These are phyloP conservation scores for Zophobas atratus DNA, from an alignment of 1,140 invertebrate genomes.

Conservation along the genomic window DNA sequence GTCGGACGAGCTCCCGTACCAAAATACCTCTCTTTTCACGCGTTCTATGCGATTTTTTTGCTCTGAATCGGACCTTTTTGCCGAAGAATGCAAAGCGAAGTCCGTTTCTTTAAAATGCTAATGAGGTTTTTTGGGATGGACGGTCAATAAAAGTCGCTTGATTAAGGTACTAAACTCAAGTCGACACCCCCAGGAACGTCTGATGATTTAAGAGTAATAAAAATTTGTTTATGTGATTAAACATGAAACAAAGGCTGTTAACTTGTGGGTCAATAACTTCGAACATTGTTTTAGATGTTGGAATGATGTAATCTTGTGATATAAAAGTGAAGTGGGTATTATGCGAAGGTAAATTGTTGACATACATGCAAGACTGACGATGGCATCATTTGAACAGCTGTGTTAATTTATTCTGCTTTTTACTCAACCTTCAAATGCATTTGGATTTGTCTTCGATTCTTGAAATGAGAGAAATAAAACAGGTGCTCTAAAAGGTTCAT, in stretches of 20 bases:
- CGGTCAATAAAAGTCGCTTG: slow-evolving; percentile 1
- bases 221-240: slow-evolving; percentile 30
- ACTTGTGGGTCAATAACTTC: slow-evolving; percentile 19
- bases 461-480: too few species aligned
- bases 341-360: slow-evolving; percentile 23
- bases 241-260: slow-evolving; percentile 35
- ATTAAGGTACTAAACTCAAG: slow-evolving; percentile 17
- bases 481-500: too few species aligned
- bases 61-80: slow-evolving; percentile 6
- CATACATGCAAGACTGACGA: slow-evolving; percentile 8
- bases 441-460: background rate
- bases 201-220: slow-evolving; percentile 29
- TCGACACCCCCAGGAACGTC: slow-evolving; percentile 19
- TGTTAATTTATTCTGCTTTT: slow-evolving; percentile 15
- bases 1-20: background rate
- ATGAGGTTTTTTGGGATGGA: too few species aligned
- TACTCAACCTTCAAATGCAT: background rate
- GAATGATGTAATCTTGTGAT: slow-evolving; percentile 32
- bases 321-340: slow-evolving; percentile 24
- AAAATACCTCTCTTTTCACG: slow-evolving; percentile 11
- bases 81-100: background rate
- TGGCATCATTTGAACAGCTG: slow-evolving; percentile 19
- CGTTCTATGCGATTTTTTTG: slow-evolving; percentile 1
- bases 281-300: slow-evolving; percentile 16
- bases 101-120: too few species aligned